A percentile compares a stretch with the other conserved stretches of the same genome.
Evolutionary conservation across 1,140 invertebrate species (phyloP).

Genomic region (Vollenhovia emeryi): DNA sequence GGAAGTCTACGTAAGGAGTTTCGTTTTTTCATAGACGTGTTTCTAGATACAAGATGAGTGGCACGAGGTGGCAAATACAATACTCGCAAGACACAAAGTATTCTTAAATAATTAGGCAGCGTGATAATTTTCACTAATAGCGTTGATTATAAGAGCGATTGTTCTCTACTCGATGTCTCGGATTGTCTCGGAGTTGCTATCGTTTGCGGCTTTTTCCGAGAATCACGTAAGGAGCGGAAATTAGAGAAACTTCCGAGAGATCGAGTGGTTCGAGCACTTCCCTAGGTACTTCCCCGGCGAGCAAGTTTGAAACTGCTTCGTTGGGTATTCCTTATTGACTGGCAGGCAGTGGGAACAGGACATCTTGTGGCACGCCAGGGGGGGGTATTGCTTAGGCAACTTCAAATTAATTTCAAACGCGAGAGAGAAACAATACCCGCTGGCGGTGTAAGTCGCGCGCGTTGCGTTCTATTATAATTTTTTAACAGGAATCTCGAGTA

Average conservation of each 20-base stretch:
- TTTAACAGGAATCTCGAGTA: conserved; percentile 50
- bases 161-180: background rate
- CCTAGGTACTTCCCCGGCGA: conserved; percentile 67
- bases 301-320: conserved; percentile 83
- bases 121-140: background rate
- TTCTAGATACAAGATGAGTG: background rate
- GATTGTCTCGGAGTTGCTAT: conserved; percentile 22
- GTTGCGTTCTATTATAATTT: conserved; percentile 65
- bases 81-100: background rate
- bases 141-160: background rate
- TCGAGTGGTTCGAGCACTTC: conserved; percentile 75
- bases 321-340: conserved; percentile 83
- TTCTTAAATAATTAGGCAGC: conserved; percentile 1
- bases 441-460: conserved; percentile 43
- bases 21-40: background rate
- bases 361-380: conserved; percentile 70
- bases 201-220: conserved; percentile 29
- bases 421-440: conserved; percentile 80
- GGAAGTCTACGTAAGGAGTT: background rate
- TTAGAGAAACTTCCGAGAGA: conserved; percentile 53
- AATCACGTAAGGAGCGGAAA: conserved; percentile 39
- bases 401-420: conserved; percentile 83
- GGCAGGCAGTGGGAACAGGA: conserved; percentile 76
- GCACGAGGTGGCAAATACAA: background rate
- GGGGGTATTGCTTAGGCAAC: conserved; percentile 76